Percentiles rank a stretch among this genome's conserved stretches.
Evolutionary conservation across 2,797 vertebrate genomes (phyloP).

Genomic region (Sebastes miniatus): DNA sequence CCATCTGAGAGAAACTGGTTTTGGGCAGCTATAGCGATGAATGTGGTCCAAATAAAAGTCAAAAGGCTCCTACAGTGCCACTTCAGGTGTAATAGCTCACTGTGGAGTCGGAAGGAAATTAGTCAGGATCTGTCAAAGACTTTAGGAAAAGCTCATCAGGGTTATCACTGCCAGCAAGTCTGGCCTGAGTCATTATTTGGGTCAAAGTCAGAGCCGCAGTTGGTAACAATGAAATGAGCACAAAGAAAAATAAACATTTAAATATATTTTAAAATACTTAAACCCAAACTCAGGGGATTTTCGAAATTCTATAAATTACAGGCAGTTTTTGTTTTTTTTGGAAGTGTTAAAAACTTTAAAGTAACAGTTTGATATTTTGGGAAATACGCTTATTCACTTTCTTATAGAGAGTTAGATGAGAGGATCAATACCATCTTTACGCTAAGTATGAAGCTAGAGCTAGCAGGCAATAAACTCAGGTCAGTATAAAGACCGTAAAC

Average conservation of each 20-base stretch:
- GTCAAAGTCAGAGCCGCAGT: not conserved
- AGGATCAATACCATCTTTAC: not conserved
- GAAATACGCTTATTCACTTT: not conserved
- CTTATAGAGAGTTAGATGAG: not conserved
- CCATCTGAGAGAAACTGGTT: slow-evolving; percentile 10
- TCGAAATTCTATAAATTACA: not conserved
- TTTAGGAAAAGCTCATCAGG: not conserved
- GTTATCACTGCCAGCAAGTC: not conserved
- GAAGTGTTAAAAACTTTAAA: not conserved
- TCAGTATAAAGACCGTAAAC: no score
- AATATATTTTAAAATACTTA: not conserved
- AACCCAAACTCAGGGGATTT: not conserved
- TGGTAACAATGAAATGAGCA: not conserved
- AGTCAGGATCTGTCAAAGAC: not conserved
- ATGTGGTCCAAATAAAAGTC: not conserved
- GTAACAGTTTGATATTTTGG: not conserved
- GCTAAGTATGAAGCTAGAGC: not conserved
- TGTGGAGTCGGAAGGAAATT: not conserved
- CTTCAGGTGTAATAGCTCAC: not conserved
- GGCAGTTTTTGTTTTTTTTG: not conserved
- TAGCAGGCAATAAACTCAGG: not conserved
- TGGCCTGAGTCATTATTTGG: not conserved
- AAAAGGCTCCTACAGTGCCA: not conserved
- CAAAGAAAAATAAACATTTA: not conserved
- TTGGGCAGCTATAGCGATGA: not conserved